Evolutionary conservation across 2,113 vertebrate species (phyloP), one percentile per base, ranked within the genome.

Genomic region (Melanerpes aurifrons): DNA sequence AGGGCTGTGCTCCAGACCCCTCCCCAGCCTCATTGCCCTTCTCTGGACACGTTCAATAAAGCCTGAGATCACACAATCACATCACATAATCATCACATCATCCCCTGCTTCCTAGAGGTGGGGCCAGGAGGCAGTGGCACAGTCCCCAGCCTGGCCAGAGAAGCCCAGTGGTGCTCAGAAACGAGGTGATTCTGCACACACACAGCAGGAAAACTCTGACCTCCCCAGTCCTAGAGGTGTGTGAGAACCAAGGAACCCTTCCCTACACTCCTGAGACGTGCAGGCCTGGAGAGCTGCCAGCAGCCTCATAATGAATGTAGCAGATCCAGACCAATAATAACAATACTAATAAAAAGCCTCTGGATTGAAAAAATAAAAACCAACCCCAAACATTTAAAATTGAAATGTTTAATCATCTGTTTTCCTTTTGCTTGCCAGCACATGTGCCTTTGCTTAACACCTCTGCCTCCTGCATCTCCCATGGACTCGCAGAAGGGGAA

Each of bases 101-200:
- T 75, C 87, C 72, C 87, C 94, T 87, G 74, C 82, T 89, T 35
- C 68, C 75, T 48, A 12, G 72, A 62, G 79, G 40, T 31, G 84
- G 63, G 73, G 81, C 17, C 4, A 2, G 48, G 81, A 92, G 86
- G 80, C 22, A 19, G 53, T 19, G 59, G 80, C 70, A 67, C 56
- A 47, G 25, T 31, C 59, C 75, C 37, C 75, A 67, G 78, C 40
- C 15, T 0, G 5, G 77, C 48, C 78, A 87, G 87, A 18, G 78
- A 45, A 6, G 16, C 24, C 63, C 90, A 31, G 45, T 0, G 8
- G 45, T 4, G 78, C 79, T 83, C 64, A 5, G 76, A 29, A 88
- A 93, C 35, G 86, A 95, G 80, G 90, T 94, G 94, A 86, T 57
- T 70, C 79, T 22, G 88, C 82, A 73, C 68, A 76, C 68, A 16